Evolutionary conservation across 2,888 invertebrate species (phyloP).

Genomic region (Lithophane semibrunnea): DNA sequence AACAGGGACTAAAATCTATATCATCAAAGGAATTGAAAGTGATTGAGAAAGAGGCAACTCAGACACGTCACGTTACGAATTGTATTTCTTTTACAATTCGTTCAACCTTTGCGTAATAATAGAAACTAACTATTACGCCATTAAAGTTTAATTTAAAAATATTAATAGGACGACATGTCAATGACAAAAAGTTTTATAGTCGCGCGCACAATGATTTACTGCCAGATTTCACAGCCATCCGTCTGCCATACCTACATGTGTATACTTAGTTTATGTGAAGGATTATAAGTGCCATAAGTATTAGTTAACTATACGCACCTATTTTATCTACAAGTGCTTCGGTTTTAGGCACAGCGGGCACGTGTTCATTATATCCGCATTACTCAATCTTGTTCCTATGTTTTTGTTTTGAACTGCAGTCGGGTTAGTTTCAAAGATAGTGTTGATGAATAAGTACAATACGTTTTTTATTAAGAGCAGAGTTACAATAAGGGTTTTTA

Average conservation of each 20-base stretch:
- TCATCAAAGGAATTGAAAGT: not conserved
- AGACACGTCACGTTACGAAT: not conserved
- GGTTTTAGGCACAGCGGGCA: constrained; percentile 61
- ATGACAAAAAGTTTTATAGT: constrained; percentile 86
- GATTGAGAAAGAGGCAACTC: not conserved
- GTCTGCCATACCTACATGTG: constrained; percentile 67
- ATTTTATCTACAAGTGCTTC: constrained; percentile 63
- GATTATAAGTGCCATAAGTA: constrained; percentile 66
- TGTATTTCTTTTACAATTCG: constrained; percentile 13
- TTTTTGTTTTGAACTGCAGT: constrained; percentile 51
- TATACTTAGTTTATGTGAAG: constrained; percentile 59
- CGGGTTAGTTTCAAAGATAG: constrained; percentile 43
- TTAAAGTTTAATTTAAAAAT: constrained; percentile 65
- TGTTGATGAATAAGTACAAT: constrained; percentile 32
- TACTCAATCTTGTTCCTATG: constrained; percentile 55
- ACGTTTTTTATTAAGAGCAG: constrained; percentile 12
- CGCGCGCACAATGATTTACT: constrained; percentile 82
- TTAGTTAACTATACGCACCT: constrained; percentile 63
- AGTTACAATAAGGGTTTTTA: not conserved
- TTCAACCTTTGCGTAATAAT: constrained; percentile 39
- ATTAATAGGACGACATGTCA: constrained; percentile 62
- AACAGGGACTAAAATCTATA: not conserved
- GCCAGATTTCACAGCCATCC: constrained; percentile 82
- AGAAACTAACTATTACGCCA: constrained; percentile 47
- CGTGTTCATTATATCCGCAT: constrained; percentile 68